Conservation (phyloP, 2,888 invertebrate species). For the Stenodera caucasica region DNA sequence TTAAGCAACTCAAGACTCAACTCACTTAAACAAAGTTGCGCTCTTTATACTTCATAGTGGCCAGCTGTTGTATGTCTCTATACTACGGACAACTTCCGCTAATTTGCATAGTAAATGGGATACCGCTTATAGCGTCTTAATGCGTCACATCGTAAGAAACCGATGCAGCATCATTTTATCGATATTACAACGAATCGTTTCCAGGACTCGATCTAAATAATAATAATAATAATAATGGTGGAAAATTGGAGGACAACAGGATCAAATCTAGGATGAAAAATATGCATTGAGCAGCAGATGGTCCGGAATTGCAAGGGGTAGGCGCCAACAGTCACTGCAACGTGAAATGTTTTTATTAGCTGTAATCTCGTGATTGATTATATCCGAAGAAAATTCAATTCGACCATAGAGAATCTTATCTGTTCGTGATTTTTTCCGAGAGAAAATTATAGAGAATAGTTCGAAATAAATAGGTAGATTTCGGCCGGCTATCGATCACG, state of each 20-base stretch:
- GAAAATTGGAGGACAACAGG: conserved; percentile 36
- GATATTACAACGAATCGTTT: too few species aligned
- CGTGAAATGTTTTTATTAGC: conserved; percentile 57
- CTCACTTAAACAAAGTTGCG: conserved; percentile 38
- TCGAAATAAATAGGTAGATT: too few species aligned
- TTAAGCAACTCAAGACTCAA: conserved; percentile 45
- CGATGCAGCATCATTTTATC: too few species aligned
- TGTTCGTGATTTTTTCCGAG: too few species aligned
- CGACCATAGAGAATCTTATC: conserved; percentile 24
- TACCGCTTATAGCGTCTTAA: conserved; percentile 40
- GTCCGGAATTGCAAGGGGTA: conserved; percentile 51
- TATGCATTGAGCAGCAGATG: conserved; percentile 53
- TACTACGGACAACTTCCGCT: conserved; percentile 52
- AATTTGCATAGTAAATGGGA: conserved; percentile 57
- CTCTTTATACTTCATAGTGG: conserved; percentile 63
- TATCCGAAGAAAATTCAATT: conserved; percentile 47
- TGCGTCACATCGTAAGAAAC: conserved; percentile 31
- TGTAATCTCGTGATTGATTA: conserved; percentile 58
- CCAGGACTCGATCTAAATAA: too few species aligned
- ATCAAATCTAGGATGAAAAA: conserved; percentile 55
- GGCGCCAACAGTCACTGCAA: conserved; percentile 50
- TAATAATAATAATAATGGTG: too few species aligned
- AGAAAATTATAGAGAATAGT: too few species aligned
- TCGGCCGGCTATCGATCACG: too few species aligned
- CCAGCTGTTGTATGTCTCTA: conserved; percentile 57